Percentiles rank a stretch among this genome's conserved stretches.
These are phyloP conservation scores for Ophonus ardosiacus DNA, from an alignment of 2,888 invertebrate species.

Conservation along the genomic window DNA sequence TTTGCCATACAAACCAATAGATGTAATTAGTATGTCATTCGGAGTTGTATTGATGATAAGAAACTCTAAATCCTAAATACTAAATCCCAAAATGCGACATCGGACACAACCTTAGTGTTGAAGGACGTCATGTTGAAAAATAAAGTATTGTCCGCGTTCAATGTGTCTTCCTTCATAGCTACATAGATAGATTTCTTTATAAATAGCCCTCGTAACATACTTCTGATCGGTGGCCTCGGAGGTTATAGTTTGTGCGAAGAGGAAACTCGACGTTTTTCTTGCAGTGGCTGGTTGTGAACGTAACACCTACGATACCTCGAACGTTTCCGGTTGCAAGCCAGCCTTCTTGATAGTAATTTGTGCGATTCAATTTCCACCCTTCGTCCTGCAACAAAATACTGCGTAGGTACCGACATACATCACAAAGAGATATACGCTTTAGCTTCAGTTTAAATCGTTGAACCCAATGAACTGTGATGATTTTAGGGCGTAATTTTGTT, in stretches of 20 bases:
- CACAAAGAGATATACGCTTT: conserved; percentile 17
- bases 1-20: no score
- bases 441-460: background rate
- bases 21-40: no score
- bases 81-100: no score
- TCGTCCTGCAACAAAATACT: conserved; percentile 83
- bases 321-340: conserved; percentile 98
- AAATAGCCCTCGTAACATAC: conserved; percentile 78
- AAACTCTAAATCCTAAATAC: no score
- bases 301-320: conserved; percentile 95
- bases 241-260: conserved; percentile 95
- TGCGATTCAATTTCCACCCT: conserved; percentile 96
- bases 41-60: no score
- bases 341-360: conserved; percentile 97
- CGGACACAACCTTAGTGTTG: no score
- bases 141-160: no score
- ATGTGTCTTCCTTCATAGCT: no score
- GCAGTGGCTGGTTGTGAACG: conserved; percentile 96
- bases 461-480: background rate
- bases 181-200: no score
- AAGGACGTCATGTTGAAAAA: no score
- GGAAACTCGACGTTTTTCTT: conserved; percentile 92
- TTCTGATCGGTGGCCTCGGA: conserved; percentile 97
- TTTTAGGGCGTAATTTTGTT: background rate
- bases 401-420: conserved; percentile 11